Evolutionary conservation across 2,797 vertebrate genomes (phyloP).

Genomic region (Scyliorhinus canicula): DNA sequence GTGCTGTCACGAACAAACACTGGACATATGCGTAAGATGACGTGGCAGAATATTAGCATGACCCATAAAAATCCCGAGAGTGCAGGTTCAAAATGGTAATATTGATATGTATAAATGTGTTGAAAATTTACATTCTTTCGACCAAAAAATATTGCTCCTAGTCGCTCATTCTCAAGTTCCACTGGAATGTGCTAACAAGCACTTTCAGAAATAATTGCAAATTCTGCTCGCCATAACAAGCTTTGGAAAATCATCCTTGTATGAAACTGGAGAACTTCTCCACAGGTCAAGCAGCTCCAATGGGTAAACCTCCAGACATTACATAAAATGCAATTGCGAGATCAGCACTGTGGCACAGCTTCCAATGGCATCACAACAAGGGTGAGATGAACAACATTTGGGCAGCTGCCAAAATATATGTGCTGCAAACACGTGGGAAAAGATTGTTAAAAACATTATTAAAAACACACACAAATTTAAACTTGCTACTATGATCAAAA

Average conservation of each 20-base stretch:
- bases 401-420: slow-evolving; percentile 8
- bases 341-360: background rate
- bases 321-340: background rate
- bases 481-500: slow-evolving; percentile 24
- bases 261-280: background rate
- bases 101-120: background rate
- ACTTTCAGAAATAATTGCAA: background rate
- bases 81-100: background rate
- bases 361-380: background rate
- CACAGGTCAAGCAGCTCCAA: background rate
- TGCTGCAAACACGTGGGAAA: background rate
- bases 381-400: background rate
- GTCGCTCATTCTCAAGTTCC: background rate
- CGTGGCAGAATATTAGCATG: background rate
- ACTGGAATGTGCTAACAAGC: background rate
- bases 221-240: background rate
- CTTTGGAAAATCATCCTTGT: background rate
- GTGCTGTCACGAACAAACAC: background rate
- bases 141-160: background rate
- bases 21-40: background rate
- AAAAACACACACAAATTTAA: slow-evolving; percentile 33
- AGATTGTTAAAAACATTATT: slow-evolving; percentile 25
- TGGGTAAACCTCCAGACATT: background rate
- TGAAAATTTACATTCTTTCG: background rate
- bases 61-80: background rate